Evolutionary conservation across 2,888 invertebrate species (phyloP).

Genomic region (Tiliacea aurago): DNA sequence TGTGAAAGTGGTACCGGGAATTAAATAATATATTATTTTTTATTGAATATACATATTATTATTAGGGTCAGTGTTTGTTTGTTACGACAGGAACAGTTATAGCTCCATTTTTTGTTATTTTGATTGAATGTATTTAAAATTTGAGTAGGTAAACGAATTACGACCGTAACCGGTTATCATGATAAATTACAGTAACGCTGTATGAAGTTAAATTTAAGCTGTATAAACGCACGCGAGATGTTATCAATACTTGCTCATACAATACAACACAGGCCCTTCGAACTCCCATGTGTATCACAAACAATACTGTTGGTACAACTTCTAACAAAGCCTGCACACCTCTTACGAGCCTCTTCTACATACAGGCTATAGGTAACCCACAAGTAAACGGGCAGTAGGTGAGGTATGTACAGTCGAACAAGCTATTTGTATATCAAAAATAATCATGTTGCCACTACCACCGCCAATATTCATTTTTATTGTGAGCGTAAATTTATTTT

Average conservation of each 20-base stretch:
- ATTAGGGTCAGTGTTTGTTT: not conserved
- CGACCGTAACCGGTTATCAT: not conserved
- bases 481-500: not conserved
- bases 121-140: not conserved
- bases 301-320: constrained; percentile 19
- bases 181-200: not conserved
- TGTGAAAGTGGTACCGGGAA: constrained; percentile 14
- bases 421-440: not conserved
- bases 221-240: constrained; percentile 8
- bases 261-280: not conserved
- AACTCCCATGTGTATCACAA: constrained; percentile 7
- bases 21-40: no score
- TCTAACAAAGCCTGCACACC: constrained; percentile 18
- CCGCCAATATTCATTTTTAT: not conserved
- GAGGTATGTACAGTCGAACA: not conserved
- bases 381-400: not conserved
- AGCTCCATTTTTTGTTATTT: not conserved
- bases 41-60: not conserved
- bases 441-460: not conserved
- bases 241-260: constrained; percentile 21
- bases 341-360: not conserved
- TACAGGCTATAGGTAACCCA: not conserved
- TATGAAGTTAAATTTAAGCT: not conserved
- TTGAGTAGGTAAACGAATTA: not conserved
- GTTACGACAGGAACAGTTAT: not conserved